These are phyloP conservation scores for Halocynthia aurantium DNA, from an alignment of 23 tunicate species.

Conservation along the genomic window DNA sequence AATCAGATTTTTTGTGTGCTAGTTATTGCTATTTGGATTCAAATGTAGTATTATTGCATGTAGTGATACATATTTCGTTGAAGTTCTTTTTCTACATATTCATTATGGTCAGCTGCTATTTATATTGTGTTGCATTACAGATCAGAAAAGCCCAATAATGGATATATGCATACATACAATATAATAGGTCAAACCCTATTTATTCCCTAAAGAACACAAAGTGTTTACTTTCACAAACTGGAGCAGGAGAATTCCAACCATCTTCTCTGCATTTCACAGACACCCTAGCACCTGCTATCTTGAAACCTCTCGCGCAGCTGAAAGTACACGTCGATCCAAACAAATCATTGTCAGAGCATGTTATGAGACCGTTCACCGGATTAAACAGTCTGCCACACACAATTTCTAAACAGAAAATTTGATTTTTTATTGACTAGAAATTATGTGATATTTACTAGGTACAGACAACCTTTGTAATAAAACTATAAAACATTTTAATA, in stretches of 20 bases:
- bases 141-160: neutral
- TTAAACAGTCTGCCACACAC: slow-evolving; percentile 25
- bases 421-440: too few relatives aligned
- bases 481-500: too few relatives aligned
- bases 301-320: slow-evolving; percentile 44
- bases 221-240: slow-evolving; percentile 56
- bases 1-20: too few relatives aligned
- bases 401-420: slow-evolving; percentile 26
- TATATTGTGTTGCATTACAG: too few relatives aligned
- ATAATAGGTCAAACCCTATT: neutral
- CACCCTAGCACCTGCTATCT: slow-evolving; percentile 33
- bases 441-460: too few relatives aligned
- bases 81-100: too few relatives aligned
- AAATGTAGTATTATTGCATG: too few relatives aligned
- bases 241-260: slow-evolving; percentile 50
- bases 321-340: slow-evolving; percentile 61
- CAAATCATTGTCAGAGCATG: slow-evolving; percentile 41
- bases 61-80: too few relatives aligned
- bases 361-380: slow-evolving; percentile 44
- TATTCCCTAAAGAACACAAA: too few relatives aligned
- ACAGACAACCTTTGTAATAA: too few relatives aligned
- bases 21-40: too few relatives aligned
- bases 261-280: slow-evolving; percentile 31
- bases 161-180: neutral
- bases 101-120: too few relatives aligned